Evolutionary conservation across 2,888 invertebrate genomes (phyloP), one percentile per base, ranked within the genome.

Genomic region (Drosophila meridionalis): DNA sequence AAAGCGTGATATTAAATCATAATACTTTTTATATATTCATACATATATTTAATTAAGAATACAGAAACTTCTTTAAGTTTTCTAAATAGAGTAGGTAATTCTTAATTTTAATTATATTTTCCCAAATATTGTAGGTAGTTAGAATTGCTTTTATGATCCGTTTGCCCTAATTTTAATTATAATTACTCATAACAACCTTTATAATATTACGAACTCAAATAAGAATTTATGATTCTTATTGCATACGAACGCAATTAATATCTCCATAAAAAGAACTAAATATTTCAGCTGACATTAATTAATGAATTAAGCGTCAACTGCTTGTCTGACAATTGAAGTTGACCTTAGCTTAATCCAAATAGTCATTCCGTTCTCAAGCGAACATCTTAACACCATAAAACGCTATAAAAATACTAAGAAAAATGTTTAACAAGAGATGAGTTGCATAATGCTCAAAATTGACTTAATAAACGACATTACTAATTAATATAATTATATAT

Each of bases 401-500:
- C 34, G 57, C 57, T 20, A 57, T 20, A 32, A 20, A 34, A 32
- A 8, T 34, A 56, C 55, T 56, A 40, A 38, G 34, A 66, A 78
- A 78, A 63, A 61, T 58, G 55, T 28, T 20, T 36, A 30, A 34
- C 42, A 62, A 45, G 53, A 11, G 48, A 12, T 2, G 43, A 8
- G 14, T 30, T 48, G 0, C 58, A 36, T n/a, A 45, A 7, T n/a
- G 6, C 47, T 11, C 45, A 20, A 2, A 2, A 30, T 28, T 8
- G 11, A 42, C 45, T 45, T 30, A 6, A 28, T 14, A 14, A 40
- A 32, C 7, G 42, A 40, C 11, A 28, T 8, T 20, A 7, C 20
- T 28, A 26, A 43, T 47, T 1, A 11, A 2, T 40, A 32, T 40
- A 20, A 14, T 4, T 36, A 26, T 14, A 14, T 14, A 1, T 9